Percentiles rank a stretch among this genome's conserved stretches.
Conservation (phyloP, 2,888 invertebrate genomes). For the Arge pagana region DNA sequence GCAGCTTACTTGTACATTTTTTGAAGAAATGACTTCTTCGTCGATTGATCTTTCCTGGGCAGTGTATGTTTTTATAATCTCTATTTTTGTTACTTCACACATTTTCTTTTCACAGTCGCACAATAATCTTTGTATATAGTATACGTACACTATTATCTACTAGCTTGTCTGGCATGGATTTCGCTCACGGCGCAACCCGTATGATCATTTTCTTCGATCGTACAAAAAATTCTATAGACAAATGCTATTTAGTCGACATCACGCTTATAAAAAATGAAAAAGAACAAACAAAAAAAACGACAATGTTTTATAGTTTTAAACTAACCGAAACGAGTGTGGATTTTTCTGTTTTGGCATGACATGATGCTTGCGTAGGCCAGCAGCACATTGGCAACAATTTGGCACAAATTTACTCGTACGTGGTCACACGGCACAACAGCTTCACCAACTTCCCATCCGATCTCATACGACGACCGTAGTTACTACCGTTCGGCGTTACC, state of each 20-base stretch:
- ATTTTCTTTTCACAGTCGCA: too few relatives aligned
- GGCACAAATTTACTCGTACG: slow-evolving; percentile 44
- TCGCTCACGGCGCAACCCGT: too few relatives aligned
- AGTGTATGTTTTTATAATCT: too few relatives aligned
- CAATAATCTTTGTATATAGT: too few relatives aligned
- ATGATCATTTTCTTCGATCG: neutral
- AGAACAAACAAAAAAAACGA: slow-evolving; percentile 38
- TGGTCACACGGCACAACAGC: slow-evolving; percentile 23
- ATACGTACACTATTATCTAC: too few relatives aligned
- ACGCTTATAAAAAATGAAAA: neutral
- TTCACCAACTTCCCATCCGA: slow-evolving; percentile 19
- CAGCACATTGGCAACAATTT: slow-evolving; percentile 53
- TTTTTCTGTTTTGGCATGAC: slow-evolving; percentile 57
- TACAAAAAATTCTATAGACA: too few relatives aligned
- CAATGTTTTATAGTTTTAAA: slow-evolving; percentile 44
- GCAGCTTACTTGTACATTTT: too few relatives aligned
- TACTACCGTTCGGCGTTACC: slow-evolving; percentile 16
- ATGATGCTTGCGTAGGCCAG: slow-evolving; percentile 56
- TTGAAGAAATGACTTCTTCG: too few relatives aligned
- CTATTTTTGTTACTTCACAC: too few relatives aligned
- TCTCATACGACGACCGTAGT: slow-evolving; percentile 30
- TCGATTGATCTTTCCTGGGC: too few relatives aligned
- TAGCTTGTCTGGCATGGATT: too few relatives aligned
- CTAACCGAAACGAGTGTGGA: slow-evolving; percentile 53
- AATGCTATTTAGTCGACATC: too few relatives aligned